Conservation (phyloP, 2,797 vertebrate genomes). For the Clarias fuscus region DNA sequence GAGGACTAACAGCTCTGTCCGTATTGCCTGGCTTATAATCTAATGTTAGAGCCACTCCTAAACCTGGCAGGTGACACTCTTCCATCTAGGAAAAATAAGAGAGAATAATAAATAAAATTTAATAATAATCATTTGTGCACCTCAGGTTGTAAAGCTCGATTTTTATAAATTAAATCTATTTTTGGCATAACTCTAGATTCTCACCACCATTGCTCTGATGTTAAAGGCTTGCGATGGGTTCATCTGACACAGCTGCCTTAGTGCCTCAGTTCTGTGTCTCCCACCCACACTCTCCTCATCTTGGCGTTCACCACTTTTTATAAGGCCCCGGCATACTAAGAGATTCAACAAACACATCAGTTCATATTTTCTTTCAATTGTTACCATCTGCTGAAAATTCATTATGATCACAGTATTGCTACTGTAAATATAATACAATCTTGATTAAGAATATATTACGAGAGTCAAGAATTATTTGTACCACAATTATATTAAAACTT, state of each 20-base stretch:
- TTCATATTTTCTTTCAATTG: background rate
- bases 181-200: slow-evolving; percentile 52
- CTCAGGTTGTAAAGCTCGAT: background rate
- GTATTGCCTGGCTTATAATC: slow-evolving; percentile 90
- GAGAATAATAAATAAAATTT: background rate
- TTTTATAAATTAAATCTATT: background rate
- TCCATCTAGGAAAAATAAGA: slow-evolving; percentile 80
- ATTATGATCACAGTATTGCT: background rate
- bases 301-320: slow-evolving; percentile 96
- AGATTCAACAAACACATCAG: slow-evolving; percentile 2
- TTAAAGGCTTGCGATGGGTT: slow-evolving; percentile 96
- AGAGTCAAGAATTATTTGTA: too few relatives aligned
- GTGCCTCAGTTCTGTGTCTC: slow-evolving; percentile 90
- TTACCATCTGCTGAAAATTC: background rate
- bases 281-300: slow-evolving; percentile 95
- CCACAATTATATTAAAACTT: too few relatives aligned
- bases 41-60: slow-evolving; percentile 95
- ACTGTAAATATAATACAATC: background rate
- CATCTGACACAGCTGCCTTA: slow-evolving; percentile 96
- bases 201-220: slow-evolving; percentile 98
- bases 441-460: background rate
- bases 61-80: slow-evolving; percentile 94
- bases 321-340: slow-evolving; percentile 91
- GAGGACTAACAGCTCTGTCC: slow-evolving; percentile 93
- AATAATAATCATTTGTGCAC: background rate